Conservation (phyloP, 2,113 vertebrate species). For the Embiotoca jacksoni region DNA sequence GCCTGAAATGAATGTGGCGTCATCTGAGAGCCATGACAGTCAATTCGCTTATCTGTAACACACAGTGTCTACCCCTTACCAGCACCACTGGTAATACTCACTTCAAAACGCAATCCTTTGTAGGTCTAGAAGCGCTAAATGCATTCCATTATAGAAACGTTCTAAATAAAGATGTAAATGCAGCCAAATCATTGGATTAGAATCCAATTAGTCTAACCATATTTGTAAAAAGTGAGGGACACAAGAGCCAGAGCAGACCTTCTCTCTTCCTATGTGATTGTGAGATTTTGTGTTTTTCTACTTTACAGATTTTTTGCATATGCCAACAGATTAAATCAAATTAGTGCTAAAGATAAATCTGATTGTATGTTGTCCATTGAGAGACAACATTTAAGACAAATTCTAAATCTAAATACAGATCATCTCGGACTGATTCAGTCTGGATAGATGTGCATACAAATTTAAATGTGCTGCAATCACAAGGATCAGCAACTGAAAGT, state of each 20-base stretch:
- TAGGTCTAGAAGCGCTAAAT: no score
- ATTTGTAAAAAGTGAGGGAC: background rate
- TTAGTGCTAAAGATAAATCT: background rate
- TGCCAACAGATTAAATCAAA: conserved; percentile 3
- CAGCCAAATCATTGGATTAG: background rate
- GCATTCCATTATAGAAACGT: no score
- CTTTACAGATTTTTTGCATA: background rate
- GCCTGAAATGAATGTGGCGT: no score
- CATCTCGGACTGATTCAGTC: background rate
- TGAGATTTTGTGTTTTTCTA: background rate
- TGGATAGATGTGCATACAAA: background rate
- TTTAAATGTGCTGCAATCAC: no score
- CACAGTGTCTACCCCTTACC: no score
- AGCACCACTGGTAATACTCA: no score
- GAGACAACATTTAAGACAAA: background rate
- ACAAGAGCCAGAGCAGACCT: background rate
- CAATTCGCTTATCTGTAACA: no score
- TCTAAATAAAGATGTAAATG: background rate
- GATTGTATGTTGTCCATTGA: background rate
- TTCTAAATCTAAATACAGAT: background rate
- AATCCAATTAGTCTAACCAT: background rate
- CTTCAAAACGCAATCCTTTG: no score
- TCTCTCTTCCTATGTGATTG: background rate
- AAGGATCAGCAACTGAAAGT: no score
- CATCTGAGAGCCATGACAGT: no score